Evolutionary conservation across 23 tunicate genomes (phyloP).

Genomic region (Trididemnum nubilum): DNA sequence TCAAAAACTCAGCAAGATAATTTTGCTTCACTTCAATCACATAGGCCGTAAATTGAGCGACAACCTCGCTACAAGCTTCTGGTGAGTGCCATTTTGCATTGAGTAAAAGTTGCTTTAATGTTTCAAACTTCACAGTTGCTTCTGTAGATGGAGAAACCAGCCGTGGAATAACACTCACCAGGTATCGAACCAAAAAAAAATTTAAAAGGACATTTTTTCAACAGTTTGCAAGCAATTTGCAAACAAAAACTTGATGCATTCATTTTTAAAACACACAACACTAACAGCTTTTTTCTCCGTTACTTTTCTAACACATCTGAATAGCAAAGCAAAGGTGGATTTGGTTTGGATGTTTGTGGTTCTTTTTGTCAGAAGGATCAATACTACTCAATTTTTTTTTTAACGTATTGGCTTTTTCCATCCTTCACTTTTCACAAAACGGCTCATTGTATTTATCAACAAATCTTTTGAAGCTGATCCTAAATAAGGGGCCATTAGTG

Average conservation of each 20-base stretch:
- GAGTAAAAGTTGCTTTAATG: neutral
- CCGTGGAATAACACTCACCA: slow-evolving; percentile 9
- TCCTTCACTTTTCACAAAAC: neutral
- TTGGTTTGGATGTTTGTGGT: neutral
- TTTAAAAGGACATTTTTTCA: slow-evolving; percentile 8
- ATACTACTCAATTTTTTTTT: slow-evolving; percentile 1
- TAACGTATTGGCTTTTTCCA: slow-evolving; percentile 11
- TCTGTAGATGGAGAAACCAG: neutral
- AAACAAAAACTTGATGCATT: slow-evolving; percentile 4
- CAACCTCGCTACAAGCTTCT: slow-evolving; percentile 9
- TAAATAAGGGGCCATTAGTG: neutral
- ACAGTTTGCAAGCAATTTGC: neutral
- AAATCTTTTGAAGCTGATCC: neutral
- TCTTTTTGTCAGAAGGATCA: neutral
- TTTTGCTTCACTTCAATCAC: slow-evolving; percentile 16
- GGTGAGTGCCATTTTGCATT: slow-evolving; percentile 14
- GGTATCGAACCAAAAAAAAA: neutral
- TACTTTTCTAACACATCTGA: neutral
- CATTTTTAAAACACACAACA: slow-evolving; percentile 1
- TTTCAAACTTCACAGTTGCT: neutral
- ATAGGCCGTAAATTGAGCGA: slow-evolving; percentile 8
- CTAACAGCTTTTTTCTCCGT: slow-evolving; percentile 12
- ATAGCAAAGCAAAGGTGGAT: slow-evolving; percentile 12
- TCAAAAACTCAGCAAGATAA: neutral
- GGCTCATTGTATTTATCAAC: neutral